Base-by-base conservation (phyloP, 1,140 invertebrate species). In the Bombus cullumanus region DNA sequence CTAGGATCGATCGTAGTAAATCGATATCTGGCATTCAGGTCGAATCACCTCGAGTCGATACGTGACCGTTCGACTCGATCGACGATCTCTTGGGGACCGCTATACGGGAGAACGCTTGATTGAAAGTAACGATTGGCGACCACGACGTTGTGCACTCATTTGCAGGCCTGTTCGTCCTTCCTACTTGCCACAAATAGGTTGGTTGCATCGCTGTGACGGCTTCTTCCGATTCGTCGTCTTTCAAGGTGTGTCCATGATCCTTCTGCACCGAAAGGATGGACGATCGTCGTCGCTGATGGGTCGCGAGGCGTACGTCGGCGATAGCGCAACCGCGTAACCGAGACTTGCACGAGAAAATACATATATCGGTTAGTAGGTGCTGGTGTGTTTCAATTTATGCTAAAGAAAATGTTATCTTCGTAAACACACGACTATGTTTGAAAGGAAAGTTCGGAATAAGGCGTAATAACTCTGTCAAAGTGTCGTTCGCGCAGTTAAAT, bases 111-210 rank as follows among this genome's bases (percentile, higher is more conserved):
- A 81, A 81, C 57, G 78, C 88, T 88, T 92, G 92, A 93, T 94
- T 93, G 93, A 94, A 93, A 93, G 91, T 93, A 93, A 93, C 92
- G 91, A 93, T 75, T 78, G 75, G 43, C 22, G 43, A 18, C 39
- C 73, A 68, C 68, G 90, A 93, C 91, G 90, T 91, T 81, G 81
- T 83, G 85, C 89, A 85, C 88, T 91, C 90, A 91, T 93, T 93
- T 92, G 92, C 91, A 87, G 92, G 90, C 91, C 83, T 89, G 89
- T 91, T 84, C 79, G 72, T 80, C 10, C 22, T 78, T 78, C 78
- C 80, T 83, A 75, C 85, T 85, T 73, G 80, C 71, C 5, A 6
- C 22, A n/a, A n/a, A 12, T 31, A 28, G 31, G 8, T 3, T 69
- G 34, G 47, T 68, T 18, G 59, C 68, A 43, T 43, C 64, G 69